Evolutionary conservation across 2,888 invertebrate genomes (phyloP).

Genomic region (Drosophila affinis): DNA sequence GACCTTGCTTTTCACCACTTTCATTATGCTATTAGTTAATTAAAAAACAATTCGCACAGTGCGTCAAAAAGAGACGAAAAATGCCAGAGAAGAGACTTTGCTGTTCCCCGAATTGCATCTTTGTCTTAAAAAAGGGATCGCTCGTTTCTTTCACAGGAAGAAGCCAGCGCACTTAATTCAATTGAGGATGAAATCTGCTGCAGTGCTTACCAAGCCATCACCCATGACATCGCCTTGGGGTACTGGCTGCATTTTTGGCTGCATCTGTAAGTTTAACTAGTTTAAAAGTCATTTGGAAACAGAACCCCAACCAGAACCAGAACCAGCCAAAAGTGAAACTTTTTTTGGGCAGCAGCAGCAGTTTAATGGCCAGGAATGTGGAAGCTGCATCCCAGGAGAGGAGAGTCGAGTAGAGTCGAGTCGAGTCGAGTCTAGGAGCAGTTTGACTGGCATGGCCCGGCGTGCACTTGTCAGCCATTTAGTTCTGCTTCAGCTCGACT

Average conservation of each 20-base stretch:
- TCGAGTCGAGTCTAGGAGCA: constrained; percentile 15
- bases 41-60: background rate
- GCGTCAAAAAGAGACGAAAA: background rate
- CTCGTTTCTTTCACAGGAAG: background rate
- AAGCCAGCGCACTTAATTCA: constrained; percentile 21
- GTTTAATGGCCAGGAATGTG: background rate
- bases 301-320: too few relatives aligned
- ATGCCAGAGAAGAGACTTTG: background rate
- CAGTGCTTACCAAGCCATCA: background rate
- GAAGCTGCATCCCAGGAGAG: constrained; percentile 17
- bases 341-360: background rate
- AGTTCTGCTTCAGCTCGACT: constrained; percentile 15
- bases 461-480: constrained; percentile 47
- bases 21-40: too few relatives aligned
- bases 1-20: background rate
- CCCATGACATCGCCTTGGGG: constrained; percentile 3
- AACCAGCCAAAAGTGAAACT: constrained; percentile 29
- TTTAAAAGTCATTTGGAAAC: constrained; percentile 44
- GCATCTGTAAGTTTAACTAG: constrained; percentile 39
- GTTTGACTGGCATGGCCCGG: constrained; percentile 34
- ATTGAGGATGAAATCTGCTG: constrained; percentile 11
- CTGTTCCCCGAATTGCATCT: background rate
- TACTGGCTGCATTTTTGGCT: constrained; percentile 1
- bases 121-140: background rate
- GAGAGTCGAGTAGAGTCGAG: too few relatives aligned